phyloP scores from a whole-genome alignment of 2,797 vertebrate species.

The Takifugu ocellatus region DNA sequence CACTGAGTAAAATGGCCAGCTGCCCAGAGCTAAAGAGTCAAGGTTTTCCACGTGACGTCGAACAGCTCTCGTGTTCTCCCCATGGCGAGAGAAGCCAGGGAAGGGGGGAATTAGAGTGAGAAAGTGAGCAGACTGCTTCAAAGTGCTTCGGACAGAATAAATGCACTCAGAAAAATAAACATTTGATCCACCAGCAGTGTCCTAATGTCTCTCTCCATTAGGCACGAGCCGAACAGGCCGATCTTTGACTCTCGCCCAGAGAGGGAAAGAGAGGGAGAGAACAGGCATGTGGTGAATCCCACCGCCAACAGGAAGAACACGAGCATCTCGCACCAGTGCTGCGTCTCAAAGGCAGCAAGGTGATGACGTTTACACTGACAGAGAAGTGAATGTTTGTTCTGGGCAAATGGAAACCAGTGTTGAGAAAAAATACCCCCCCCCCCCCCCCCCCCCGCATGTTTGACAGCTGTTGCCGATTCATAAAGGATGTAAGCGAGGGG shows the following conservation, averaged over 20 bases:
- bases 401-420: slow-evolving; percentile 37
- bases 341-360: slow-evolving; percentile 32
- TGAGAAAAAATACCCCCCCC: slow-evolving; percentile 10
- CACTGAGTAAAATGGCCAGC: background rate
- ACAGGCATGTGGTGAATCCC: too few relatives aligned
- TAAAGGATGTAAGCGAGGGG: background rate
- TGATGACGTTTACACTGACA: slow-evolving; percentile 59
- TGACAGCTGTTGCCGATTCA: slow-evolving; percentile 8
- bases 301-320: slow-evolving; percentile 9
- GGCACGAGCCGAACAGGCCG: slow-evolving; percentile 27
- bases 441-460: slow-evolving; percentile 15
- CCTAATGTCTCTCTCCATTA: slow-evolving; percentile 57
- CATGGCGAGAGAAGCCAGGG: slow-evolving; percentile 19
- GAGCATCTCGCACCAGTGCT: slow-evolving; percentile 35
- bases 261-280: too few relatives aligned
- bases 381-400: slow-evolving; percentile 46
- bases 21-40: background rate
- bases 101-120: slow-evolving; percentile 38
- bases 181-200: slow-evolving; percentile 53
- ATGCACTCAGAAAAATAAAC: slow-evolving; percentile 72
- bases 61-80: slow-evolving; percentile 32
- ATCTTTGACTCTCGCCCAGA: slow-evolving; percentile 18
- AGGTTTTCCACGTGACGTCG: slow-evolving; percentile 3
- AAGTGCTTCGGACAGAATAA: slow-evolving; percentile 63
- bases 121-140: slow-evolving; percentile 64